These are phyloP conservation scores for Agrenia bidenticulata DNA, from an alignment of 2,888 invertebrate species.

Conservation along the genomic window DNA sequence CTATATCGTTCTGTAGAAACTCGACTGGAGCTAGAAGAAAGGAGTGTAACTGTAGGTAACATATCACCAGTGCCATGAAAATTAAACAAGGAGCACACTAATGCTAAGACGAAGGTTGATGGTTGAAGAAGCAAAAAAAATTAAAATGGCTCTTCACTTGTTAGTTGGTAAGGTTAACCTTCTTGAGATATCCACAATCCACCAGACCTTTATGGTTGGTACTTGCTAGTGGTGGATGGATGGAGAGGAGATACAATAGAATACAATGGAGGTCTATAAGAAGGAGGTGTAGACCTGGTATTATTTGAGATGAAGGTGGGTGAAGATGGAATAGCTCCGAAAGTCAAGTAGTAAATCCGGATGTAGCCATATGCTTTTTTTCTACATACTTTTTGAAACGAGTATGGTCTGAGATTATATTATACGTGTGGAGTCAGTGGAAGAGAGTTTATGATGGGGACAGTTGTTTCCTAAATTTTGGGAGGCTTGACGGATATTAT, in stretches of 20 bases:
- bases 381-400: slow-evolving; percentile 4
- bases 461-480: slow-evolving; percentile 5
- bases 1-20: neutral
- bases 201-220: too few species aligned
- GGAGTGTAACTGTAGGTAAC: neutral
- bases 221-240: neutral
- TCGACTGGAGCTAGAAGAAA: neutral
- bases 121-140: neutral
- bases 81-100: neutral
- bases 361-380: slow-evolving; percentile 19
- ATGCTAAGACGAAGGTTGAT: neutral
- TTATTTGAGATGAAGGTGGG: neutral
- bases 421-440: too few species aligned
- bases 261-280: slow-evolving; percentile 6
- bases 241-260: neutral
- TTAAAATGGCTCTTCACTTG: neutral
- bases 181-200: neutral
- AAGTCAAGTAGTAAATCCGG: slow-evolving; percentile 6
- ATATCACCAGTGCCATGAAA: neutral
- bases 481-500: neutral
- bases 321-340: neutral
- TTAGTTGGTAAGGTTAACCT: neutral
- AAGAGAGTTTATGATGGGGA: slow-evolving; percentile 3
- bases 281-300: neutral
- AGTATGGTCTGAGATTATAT: neutral